These are phyloP conservation scores for Prosapia bicincta DNA, from an alignment of 2,888 invertebrate genomes.

Conservation along the genomic window DNA sequence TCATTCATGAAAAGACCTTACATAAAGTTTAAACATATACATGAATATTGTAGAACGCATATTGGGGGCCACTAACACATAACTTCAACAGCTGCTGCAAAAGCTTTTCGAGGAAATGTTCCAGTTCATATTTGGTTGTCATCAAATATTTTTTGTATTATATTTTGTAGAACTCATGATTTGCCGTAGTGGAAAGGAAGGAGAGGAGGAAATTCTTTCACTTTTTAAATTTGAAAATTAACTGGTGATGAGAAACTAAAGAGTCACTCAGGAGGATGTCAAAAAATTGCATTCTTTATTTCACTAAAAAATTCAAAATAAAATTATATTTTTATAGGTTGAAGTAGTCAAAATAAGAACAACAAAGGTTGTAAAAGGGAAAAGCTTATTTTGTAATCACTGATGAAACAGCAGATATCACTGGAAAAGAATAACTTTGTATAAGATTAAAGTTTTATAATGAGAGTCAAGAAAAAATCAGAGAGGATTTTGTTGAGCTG, in stretches of 20 bases:
- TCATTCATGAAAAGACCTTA: slow-evolving; percentile 39
- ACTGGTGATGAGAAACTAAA: too few relatives aligned
- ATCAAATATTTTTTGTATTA: too few relatives aligned
- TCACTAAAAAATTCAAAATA: neutral
- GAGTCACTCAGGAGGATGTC: too few relatives aligned
- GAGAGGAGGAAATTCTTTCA: too few relatives aligned
- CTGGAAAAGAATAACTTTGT: neutral
- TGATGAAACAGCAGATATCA: neutral
- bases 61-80: neutral
- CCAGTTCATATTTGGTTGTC: too few relatives aligned
- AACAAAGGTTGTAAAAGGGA: neutral
- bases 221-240: too few relatives aligned
- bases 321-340: neutral
- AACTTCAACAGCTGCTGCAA: too few relatives aligned
- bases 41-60: slow-evolving; percentile 11
- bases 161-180: too few relatives aligned
- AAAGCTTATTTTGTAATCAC: neutral
- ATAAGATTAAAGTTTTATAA: neutral
- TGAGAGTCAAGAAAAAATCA: neutral
- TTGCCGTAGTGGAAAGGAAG: too few relatives aligned
- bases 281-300: too few relatives aligned
- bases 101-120: too few relatives aligned
- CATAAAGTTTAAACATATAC: slow-evolving; percentile 8
- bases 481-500: neutral
- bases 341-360: neutral